Percentiles rank a stretch among this genome's conserved stretches.
These are phyloP conservation scores for Eupleurogrammus muticus DNA, from an alignment of 2,797 vertebrate genomes.

Conservation along the genomic window DNA sequence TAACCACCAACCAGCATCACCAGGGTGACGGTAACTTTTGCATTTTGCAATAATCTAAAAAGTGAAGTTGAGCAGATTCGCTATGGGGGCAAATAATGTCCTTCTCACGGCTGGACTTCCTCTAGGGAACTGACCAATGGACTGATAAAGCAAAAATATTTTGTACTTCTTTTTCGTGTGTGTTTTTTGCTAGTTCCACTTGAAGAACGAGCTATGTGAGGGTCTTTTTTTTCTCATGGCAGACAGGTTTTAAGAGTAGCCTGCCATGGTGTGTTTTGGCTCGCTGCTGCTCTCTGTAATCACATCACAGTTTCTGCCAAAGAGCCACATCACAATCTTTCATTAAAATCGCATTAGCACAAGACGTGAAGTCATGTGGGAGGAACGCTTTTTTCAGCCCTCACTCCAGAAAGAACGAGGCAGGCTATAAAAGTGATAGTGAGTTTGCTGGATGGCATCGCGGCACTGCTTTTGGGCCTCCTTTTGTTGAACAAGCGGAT, in stretches of 20 bases:
- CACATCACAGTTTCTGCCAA: slow-evolving; percentile 73
- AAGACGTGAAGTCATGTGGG: slow-evolving; percentile 73
- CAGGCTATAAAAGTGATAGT: slow-evolving; percentile 43
- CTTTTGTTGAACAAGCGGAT: slow-evolving; percentile 45
- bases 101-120: slow-evolving; percentile 47
- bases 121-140: slow-evolving; percentile 20
- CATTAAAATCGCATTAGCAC: slow-evolving; percentile 82
- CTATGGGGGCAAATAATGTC: slow-evolving; percentile 12
- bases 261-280: slow-evolving; percentile 64
- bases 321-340: slow-evolving; percentile 78
- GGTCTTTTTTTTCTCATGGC: slow-evolving; percentile 40
- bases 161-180: slow-evolving; percentile 2
- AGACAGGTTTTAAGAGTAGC: slow-evolving; percentile 52
- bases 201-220: slow-evolving; percentile 17
- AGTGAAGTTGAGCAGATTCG: slow-evolving; percentile 11
- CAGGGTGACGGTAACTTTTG: neutral
- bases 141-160: neutral
- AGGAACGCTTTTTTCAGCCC: slow-evolving; percentile 64
- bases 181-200: slow-evolving; percentile 28
- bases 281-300: slow-evolving; percentile 68
- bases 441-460: slow-evolving; percentile 16
- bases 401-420: slow-evolving; percentile 48
- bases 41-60: slow-evolving; percentile 18
- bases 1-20: neutral
- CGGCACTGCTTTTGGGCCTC: neutral